Base-by-base conservation (phyloP, 2,888 invertebrate genomes). In the Apodemia duryi region DNA sequence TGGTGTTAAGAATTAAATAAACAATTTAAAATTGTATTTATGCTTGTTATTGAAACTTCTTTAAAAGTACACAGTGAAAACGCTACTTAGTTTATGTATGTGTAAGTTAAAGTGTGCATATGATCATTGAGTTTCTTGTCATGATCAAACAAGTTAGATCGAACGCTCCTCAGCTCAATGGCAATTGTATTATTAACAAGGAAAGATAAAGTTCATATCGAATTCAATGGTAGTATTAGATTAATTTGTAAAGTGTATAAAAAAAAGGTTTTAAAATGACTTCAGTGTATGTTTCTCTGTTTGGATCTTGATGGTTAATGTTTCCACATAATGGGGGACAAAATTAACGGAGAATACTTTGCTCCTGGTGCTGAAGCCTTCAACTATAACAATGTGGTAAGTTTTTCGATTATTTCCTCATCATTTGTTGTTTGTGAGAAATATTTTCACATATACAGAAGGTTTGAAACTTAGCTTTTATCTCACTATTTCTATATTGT, bases 371-470 rank as follows among this genome's bases (percentile, higher is more conserved):
- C 86, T 70, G 81, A 88, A 80, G 81, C 88, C 80, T 91, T 88
- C 84, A 91, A 91, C 75, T 90, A 84, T 71, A 88, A 88, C 77
- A 91, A 91, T 85, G 88, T 89, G 91, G 91, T 91, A 75, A 88
- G 90, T 86, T 69, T 61, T 38, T 10, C 41, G n/a, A 11, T 21
- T 51, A 38, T 52, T 29, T 29, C 61, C 61, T 49, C 46, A 21
- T 51, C 46, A 77, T 76, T 75, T 79, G 13, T 6, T 49, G n/a
- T n/a, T 13, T 10, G 43, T n/a, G n/a, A n/a, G 6, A 49, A n/a
- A n/a, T n/a, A 43, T 7, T n/a, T n/a, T 49, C n/a, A 6, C 6
- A 49, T 6, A 6, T n/a, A n/a, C 49, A n/a, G 13, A 49, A 13
- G 43, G 2, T 13, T 1, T 13, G 1, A 46, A 46, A 46, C 4